Evolutionary conservation across 2,113 vertebrate species (phyloP).

Genomic region (Brevimyrus niger): DNA sequence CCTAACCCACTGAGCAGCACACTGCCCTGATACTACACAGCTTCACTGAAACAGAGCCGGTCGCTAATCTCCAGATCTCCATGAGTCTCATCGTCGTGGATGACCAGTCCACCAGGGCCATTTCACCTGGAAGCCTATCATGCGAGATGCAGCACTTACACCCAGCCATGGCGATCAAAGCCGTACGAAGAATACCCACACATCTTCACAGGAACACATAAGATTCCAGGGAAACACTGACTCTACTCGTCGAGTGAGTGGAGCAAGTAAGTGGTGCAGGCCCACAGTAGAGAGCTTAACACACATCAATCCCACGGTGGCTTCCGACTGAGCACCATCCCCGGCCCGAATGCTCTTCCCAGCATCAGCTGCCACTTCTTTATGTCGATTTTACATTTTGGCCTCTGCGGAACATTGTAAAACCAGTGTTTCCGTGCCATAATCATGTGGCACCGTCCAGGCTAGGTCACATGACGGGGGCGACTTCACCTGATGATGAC

Average conservation of each 20-base stretch:
- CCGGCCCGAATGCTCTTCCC: background rate
- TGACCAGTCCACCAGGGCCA: background rate
- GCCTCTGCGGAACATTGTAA: background rate
- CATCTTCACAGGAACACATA: background rate
- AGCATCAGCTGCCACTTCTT: background rate
- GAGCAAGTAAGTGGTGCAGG: background rate
- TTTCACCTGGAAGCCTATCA: background rate
- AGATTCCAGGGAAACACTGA: background rate
- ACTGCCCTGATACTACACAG: background rate
- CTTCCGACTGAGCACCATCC: background rate
- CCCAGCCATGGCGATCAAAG: background rate
- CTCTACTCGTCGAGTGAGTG: background rate
- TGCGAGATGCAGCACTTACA: background rate
- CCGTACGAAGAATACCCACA: background rate
- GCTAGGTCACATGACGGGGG: background rate
- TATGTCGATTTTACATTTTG: background rate
- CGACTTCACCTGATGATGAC: background rate
- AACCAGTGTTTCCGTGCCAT: background rate
- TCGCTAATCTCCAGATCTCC: background rate
- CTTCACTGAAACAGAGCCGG: background rate
- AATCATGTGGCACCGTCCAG: background rate
- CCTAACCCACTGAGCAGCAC: background rate
- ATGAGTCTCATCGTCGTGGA: background rate
- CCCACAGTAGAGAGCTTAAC: background rate
- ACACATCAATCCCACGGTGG: background rate